These are phyloP conservation scores for Castor canadensis DNA, from an alignment of 2,113 vertebrate genomes.

Conservation along the genomic window DNA sequence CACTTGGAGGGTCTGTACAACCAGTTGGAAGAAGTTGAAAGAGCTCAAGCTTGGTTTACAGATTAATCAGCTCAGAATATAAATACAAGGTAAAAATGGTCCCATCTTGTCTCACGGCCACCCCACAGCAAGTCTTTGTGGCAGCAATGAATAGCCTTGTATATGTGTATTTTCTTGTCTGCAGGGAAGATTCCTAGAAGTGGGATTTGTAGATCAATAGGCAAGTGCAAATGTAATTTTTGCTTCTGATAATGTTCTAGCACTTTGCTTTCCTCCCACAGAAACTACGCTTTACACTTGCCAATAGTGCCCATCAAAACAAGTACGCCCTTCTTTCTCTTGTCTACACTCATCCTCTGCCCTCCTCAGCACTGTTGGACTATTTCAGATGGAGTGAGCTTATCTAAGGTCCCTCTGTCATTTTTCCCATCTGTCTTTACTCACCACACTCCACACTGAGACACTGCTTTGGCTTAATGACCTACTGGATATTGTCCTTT, in stretches of 20 bases:
- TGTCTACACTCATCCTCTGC: background rate
- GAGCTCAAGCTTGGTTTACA: background rate
- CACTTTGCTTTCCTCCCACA: background rate
- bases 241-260: background rate
- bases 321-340: background rate
- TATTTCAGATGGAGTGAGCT: background rate
- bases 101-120: background rate
- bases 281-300: background rate
- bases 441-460: background rate
- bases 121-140: background rate
- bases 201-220: background rate
- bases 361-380: background rate
- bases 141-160: background rate
- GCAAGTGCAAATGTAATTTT: background rate
- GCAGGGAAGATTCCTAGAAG: background rate
- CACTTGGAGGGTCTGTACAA: background rate
- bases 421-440: background rate
- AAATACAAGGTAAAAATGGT: background rate
- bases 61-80: background rate
- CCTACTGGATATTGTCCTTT: background rate
- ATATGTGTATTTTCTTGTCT: background rate
- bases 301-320: background rate
- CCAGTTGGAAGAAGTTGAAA: background rate
- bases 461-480: background rate
- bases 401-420: too few relatives aligned